A percentile compares a stretch with the other conserved stretches of the same genome.
Conservation (phyloP, 2,797 vertebrate species). For the Cichlasoma orientale region DNA sequence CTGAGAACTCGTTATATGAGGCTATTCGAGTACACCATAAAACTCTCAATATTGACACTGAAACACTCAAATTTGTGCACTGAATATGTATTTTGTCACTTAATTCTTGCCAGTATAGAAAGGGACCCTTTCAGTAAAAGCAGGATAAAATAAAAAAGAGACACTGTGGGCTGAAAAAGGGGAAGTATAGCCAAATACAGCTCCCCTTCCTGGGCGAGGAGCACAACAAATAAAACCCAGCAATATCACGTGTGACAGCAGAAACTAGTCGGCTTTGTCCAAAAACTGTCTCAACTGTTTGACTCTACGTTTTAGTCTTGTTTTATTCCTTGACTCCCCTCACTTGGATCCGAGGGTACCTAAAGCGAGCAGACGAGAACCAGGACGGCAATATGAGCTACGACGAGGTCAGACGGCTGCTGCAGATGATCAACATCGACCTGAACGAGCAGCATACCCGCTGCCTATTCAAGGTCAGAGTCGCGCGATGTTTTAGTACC, state of each 20-base stretch:
- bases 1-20: neutral
- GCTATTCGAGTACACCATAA: neutral
- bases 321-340: slow-evolving; percentile 77
- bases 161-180: neutral
- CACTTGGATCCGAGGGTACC: slow-evolving; percentile 92
- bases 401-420: slow-evolving; percentile 90
- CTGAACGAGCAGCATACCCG: slow-evolving; percentile 90
- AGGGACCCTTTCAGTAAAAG: neutral
- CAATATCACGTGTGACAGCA: neutral
- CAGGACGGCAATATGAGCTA: slow-evolving; percentile 96
- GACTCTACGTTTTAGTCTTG: neutral
- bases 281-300: neutral
- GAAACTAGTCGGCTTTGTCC: neutral
- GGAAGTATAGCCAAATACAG: neutral
- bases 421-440: slow-evolving; percentile 95
- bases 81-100: neutral
- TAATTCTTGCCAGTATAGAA: neutral
- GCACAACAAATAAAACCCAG: neutral
- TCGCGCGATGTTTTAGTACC: neutral
- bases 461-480: slow-evolving; percentile 89
- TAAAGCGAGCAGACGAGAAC: slow-evolving; percentile 90
- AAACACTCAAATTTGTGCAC: neutral
- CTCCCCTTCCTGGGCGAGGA: neutral
- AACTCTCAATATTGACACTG: neutral
- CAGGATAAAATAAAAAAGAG: neutral